Evolutionary conservation across 2,888 invertebrate species (phyloP).

Genomic region (Synanthedon myopaeformis): DNA sequence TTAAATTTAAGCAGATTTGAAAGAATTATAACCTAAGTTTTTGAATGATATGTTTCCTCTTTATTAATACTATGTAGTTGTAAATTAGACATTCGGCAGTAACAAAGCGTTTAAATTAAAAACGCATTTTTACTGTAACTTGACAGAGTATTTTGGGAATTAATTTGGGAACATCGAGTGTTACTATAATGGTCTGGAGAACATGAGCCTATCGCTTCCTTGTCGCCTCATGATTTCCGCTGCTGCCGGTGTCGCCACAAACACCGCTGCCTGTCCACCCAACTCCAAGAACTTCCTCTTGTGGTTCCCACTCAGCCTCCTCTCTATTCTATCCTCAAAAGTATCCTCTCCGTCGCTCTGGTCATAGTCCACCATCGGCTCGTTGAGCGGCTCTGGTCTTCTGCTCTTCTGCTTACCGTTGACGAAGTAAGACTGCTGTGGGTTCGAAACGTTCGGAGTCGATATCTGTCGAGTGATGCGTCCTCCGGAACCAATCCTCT

Average conservation of each 20-base stretch:
- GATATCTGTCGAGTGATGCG: conserved; percentile 45
- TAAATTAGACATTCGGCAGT: no score
- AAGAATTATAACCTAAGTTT: no score
- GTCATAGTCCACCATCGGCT: conserved; percentile 62
- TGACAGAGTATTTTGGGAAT: no score
- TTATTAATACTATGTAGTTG: no score
- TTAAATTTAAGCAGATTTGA: no score
- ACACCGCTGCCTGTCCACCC: conserved; percentile 48
- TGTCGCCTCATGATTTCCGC: conserved; percentile 59
- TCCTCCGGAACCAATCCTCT: conserved; percentile 31
- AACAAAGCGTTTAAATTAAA: no score
- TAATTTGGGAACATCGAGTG: no score
- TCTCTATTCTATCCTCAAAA: conserved; percentile 49
- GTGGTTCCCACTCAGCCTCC: conserved; percentile 34
- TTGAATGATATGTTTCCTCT: no score
- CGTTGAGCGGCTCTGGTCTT: conserved; percentile 46
- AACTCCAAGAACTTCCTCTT: conserved; percentile 53
- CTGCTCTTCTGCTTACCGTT: conserved; percentile 39
- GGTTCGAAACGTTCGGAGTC: conserved; percentile 44
- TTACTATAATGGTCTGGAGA: conserved; percentile 43
- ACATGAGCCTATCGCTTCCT: conserved; percentile 54
- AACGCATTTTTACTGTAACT: no score
- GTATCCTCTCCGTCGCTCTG: conserved; percentile 61
- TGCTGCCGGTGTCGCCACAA: conserved; percentile 53
- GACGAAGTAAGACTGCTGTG: conserved; percentile 45